A percentile compares a stretch with the other conserved stretches of the same genome.
These are phyloP conservation scores for Sussaba pulchella DNA, from an alignment of 2,888 invertebrate genomes.

Conservation along the genomic window DNA sequence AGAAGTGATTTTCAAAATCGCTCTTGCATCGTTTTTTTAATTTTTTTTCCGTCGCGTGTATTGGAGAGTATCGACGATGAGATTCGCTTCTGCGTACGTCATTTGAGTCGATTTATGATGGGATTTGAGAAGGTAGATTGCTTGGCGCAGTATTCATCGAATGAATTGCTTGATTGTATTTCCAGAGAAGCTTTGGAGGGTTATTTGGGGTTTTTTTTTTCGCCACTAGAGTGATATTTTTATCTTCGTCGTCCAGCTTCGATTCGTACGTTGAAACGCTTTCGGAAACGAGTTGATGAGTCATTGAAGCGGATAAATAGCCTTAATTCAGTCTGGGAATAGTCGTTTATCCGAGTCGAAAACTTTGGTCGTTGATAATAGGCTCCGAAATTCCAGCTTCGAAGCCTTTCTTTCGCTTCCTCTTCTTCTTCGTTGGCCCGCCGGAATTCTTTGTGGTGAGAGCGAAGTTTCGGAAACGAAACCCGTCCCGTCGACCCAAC, in stretches of 20 bases:
- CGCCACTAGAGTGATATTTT: background rate
- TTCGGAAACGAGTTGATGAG: constrained; percentile 9
- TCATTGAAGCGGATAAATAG: constrained; percentile 44
- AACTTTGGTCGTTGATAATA: background rate
- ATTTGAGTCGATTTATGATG: background rate
- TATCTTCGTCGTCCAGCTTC: constrained; percentile 21
- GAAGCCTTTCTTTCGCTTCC: too few relatives aligned
- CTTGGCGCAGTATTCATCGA: background rate
- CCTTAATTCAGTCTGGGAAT: constrained; percentile 16
- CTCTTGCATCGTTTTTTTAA: background rate
- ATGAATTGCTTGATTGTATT: background rate
- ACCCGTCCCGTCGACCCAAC: background rate
- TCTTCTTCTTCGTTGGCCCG: background rate
- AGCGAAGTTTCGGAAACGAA: background rate
- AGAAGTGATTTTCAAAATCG: background rate
- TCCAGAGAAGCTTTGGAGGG: constrained; percentile 7
- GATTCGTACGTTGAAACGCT: background rate
- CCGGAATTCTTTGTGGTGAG: background rate
- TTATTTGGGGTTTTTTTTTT: constrained; percentile 8
- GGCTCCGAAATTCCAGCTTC: background rate
- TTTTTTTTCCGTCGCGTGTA: background rate
- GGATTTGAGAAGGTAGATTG: background rate
- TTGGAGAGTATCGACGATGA: too few relatives aligned
- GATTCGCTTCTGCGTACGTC: background rate
- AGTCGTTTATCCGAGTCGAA: background rate